Evolutionary conservation across 2,113 vertebrate species (phyloP).

Genomic region (Erinaceus europaeus): DNA sequence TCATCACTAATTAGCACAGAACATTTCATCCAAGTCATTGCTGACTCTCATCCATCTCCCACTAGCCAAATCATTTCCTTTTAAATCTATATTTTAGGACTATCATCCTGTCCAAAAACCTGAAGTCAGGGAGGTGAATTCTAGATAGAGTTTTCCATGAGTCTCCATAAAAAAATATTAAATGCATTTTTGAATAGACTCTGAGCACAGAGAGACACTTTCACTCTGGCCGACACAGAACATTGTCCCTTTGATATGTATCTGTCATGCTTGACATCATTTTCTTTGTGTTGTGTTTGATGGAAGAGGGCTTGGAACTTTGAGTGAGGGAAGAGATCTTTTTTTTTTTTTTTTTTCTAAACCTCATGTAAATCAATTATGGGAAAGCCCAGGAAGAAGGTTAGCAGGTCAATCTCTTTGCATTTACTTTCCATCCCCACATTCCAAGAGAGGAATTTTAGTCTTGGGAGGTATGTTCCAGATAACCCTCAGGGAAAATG

Average conservation of each 20-base stretch:
- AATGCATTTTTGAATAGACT: conserved; percentile 3
- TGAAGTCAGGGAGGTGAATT: conserved; percentile 14
- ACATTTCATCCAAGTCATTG: background rate
- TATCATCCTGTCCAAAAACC: background rate
- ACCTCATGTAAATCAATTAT: conserved; percentile 28
- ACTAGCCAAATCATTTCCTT: conserved; percentile 7
- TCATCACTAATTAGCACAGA: background rate
- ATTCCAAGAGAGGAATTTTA: conserved; percentile 62
- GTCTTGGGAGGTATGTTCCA: conserved; percentile 40
- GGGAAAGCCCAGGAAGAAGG: conserved; percentile 37
- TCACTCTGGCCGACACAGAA: background rate
- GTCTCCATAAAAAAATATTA: background rate
- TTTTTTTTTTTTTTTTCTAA: too few species aligned
- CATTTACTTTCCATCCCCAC: conserved; percentile 42
- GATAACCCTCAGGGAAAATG: conserved; percentile 57
- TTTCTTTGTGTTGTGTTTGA: conserved; percentile 14
- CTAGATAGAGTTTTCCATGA: background rate
- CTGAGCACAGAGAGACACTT: background rate
- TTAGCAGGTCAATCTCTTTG: conserved; percentile 53
- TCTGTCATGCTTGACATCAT: background rate
- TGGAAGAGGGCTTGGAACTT: background rate
- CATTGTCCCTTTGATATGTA: background rate
- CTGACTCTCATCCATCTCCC: background rate
- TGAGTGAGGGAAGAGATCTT: background rate
- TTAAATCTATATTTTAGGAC: conserved; percentile 5